Conservation (phyloP, 2,888 invertebrate species). For the Formica aserva region DNA sequence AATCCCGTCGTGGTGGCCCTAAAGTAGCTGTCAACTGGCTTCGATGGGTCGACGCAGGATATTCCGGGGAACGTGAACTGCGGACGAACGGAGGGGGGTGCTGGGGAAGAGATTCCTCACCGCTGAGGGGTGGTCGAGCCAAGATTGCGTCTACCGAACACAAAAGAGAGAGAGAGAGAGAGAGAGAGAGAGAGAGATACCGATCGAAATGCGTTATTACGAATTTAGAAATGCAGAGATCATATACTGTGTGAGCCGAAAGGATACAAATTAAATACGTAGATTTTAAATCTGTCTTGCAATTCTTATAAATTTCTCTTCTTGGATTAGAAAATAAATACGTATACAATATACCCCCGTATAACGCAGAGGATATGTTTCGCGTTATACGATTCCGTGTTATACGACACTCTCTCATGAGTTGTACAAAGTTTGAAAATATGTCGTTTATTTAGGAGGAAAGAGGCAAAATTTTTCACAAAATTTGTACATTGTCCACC, state of each 20-base stretch:
- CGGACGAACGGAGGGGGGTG: constrained; percentile 71
- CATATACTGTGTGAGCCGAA: not conserved
- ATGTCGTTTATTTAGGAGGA: not conserved
- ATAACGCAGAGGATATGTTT: not conserved
- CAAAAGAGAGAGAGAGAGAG: not conserved
- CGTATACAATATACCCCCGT: not conserved
- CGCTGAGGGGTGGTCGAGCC: constrained; percentile 22
- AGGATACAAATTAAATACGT: constrained; percentile 11
- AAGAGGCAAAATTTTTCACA: not conserved
- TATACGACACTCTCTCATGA: not conserved
- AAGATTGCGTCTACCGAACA: constrained; percentile 35
- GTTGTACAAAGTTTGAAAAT: not conserved
- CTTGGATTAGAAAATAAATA: not conserved
- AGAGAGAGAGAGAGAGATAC: not conserved
- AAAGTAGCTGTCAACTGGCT: not conserved
- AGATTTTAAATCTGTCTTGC: not conserved
- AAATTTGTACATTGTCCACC: not conserved
- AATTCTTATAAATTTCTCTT: not conserved
- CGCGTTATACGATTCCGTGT: not conserved
- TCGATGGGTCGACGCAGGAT: constrained; percentile 29
- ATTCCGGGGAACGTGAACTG: constrained; percentile 58
- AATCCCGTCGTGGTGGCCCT: constrained; percentile 21
- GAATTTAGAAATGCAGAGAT: constrained; percentile 2
- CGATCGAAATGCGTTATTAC: not conserved
- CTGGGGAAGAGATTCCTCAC: constrained; percentile 45